Conservation (phyloP, 2,888 invertebrate genomes). For the Pterobdella sp. region DNA sequence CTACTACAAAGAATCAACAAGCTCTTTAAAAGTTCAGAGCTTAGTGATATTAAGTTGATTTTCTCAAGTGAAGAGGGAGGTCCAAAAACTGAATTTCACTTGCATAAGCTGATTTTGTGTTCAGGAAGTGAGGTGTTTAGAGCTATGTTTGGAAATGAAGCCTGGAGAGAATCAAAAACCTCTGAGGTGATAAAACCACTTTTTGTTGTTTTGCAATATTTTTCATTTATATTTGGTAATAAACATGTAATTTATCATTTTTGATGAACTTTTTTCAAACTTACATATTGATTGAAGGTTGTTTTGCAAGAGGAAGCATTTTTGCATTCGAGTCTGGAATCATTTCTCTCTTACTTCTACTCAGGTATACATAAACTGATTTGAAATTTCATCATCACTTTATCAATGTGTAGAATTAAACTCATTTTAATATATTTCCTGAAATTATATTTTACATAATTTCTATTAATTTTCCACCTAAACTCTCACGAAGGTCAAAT, state of each 20-base stretch:
- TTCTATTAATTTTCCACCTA: not conserved
- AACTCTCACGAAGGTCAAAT: conserved; percentile 67
- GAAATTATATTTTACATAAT: not conserved
- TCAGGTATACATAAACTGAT: not conserved
- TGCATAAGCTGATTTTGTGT: conserved; percentile 81
- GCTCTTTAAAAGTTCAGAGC: conserved; percentile 72
- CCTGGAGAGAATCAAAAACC: conserved; percentile 83
- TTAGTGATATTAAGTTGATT: conserved; percentile 79
- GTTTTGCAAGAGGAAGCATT: not conserved
- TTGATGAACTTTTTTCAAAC: too few relatives aligned
- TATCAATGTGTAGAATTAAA: not conserved
- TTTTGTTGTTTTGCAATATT: too few relatives aligned
- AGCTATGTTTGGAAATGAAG: conserved; percentile 89
- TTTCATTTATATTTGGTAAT: too few relatives aligned
- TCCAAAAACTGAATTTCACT: conserved; percentile 71
- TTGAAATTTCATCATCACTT: not conserved
- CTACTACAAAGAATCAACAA: conserved; percentile 65
- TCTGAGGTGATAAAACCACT: conserved; percentile 75
- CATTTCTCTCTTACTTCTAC: conserved; percentile 6
- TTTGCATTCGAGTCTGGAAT: conserved; percentile 5
- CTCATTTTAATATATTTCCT: not conserved
- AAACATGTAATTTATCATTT: too few relatives aligned
- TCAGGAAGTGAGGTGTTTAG: conserved; percentile 87
- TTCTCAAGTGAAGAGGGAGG: conserved; percentile 53
- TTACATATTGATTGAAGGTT: too few relatives aligned